These are phyloP conservation scores for Falcaria lacertinaria DNA, from an alignment of 2,888 invertebrate genomes.

Conservation along the genomic window DNA sequence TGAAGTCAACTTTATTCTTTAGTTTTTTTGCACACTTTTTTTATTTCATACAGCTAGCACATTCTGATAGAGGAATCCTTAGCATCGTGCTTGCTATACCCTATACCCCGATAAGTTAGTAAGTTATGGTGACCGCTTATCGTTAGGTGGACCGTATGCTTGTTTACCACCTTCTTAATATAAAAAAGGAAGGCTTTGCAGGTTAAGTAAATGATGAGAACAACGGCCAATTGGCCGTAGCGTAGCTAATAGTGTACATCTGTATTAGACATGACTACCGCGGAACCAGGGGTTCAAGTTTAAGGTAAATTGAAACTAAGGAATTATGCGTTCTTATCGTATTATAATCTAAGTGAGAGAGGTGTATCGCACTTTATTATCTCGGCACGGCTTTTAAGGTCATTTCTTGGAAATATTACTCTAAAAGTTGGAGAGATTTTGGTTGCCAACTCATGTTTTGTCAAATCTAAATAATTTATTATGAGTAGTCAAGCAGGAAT, in stretches of 20 bases:
- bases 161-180: too few relatives aligned
- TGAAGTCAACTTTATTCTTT: too few relatives aligned
- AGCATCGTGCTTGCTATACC: too few relatives aligned
- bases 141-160: too few relatives aligned
- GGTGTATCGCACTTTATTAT: conserved; percentile 27
- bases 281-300: conserved; percentile 30
- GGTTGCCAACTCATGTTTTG: not conserved
- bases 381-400: conserved; percentile 28
- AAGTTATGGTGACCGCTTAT: too few relatives aligned
- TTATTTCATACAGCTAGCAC: too few relatives aligned
- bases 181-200: not conserved
- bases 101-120: too few relatives aligned
- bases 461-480: not conserved
- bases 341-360: conserved; percentile 20
- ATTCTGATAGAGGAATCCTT: too few relatives aligned
- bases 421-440: conserved; percentile 2
- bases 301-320: conserved; percentile 35
- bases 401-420: conserved; percentile 30
- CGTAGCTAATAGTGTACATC: conserved; percentile 42
- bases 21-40: too few relatives aligned
- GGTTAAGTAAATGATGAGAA: conserved; percentile 32
- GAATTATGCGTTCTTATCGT: too few relatives aligned
- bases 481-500: too few relatives aligned
- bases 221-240: conserved; percentile 45
- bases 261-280: conserved; percentile 46